Conservation (phyloP, 2,888 invertebrate species). For the Oscheius sp. region DNA sequence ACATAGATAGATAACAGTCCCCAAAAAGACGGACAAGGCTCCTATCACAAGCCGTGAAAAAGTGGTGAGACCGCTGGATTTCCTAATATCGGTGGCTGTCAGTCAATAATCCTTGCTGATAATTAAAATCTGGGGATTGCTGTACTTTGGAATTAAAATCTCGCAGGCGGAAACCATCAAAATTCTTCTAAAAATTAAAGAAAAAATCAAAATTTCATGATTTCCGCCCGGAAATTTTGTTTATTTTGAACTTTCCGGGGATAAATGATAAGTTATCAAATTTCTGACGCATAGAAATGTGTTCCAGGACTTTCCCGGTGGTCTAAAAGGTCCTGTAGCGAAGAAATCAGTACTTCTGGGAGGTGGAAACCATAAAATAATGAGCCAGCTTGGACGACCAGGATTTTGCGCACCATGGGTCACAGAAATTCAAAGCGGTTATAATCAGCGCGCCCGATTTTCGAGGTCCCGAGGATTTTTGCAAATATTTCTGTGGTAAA, state of each 20-base stretch:
- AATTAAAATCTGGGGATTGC: no score
- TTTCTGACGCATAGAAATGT: background rate
- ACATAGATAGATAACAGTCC: slow-evolving; percentile 4
- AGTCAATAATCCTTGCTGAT: no score
- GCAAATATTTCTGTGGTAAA: no score
- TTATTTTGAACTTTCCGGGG: background rate
- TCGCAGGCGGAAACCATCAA: background rate
- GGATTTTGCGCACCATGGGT: no score
- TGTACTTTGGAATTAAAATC: background rate
- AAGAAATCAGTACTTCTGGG: background rate
- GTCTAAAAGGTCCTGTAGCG: background rate
- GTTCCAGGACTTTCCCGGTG: background rate
- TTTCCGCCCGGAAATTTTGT: background rate
- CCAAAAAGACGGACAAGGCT: background rate
- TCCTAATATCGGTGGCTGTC: slow-evolving; percentile 1
- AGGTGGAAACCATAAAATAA: no score
- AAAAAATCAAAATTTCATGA: background rate
- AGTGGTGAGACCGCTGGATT: slow-evolving; percentile 3
- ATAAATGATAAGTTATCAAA: background rate
- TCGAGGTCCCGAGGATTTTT: no score
- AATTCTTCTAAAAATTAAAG: background rate
- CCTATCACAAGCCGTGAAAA: slow-evolving; percentile 8
- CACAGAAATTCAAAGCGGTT: no score
- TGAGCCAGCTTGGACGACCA: no score
- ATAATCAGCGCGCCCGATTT: no score